Conservation (phyloP, 2,113 vertebrate genomes). For the Paratilapia polleni region DNA sequence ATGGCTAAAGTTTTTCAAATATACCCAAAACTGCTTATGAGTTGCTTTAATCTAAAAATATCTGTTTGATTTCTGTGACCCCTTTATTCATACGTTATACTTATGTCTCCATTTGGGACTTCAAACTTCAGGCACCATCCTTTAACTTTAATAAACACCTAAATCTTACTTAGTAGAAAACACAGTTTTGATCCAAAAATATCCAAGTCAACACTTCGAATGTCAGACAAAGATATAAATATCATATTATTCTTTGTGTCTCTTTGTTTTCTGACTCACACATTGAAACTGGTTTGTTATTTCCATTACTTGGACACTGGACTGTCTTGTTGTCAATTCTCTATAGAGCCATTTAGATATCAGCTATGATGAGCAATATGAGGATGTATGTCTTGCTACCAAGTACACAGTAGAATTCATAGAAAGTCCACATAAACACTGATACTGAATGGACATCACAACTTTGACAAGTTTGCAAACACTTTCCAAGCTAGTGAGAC, state of each 20-base stretch:
- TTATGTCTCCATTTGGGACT: neutral
- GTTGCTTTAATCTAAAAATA: slow-evolving; percentile 14
- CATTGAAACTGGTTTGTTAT: neutral
- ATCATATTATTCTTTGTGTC: neutral
- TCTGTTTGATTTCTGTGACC: neutral
- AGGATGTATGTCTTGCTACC: neutral
- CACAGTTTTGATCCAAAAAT: slow-evolving; percentile 27
- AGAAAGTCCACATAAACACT: neutral
- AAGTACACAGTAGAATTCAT: neutral
- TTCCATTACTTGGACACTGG: neutral
- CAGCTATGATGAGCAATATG: neutral
- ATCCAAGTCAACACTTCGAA: neutral
- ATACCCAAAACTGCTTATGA: neutral
- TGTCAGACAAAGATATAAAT: slow-evolving; percentile 3
- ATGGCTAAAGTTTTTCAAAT: neutral
- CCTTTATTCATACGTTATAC: neutral
- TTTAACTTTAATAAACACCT: neutral
- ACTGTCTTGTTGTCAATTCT: neutral
- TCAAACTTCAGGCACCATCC: neutral
- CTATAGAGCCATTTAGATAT: fast-evolving
- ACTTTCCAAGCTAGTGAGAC: neutral
- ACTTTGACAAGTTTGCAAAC: neutral
- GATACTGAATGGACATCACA: neutral
- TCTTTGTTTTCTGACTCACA: neutral
- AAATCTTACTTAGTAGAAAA: neutral